Evolutionary conservation across 2,113 vertebrate genomes (phyloP), one percentile per base, ranked within the genome.

Genomic region (Pithys albifrons): DNA sequence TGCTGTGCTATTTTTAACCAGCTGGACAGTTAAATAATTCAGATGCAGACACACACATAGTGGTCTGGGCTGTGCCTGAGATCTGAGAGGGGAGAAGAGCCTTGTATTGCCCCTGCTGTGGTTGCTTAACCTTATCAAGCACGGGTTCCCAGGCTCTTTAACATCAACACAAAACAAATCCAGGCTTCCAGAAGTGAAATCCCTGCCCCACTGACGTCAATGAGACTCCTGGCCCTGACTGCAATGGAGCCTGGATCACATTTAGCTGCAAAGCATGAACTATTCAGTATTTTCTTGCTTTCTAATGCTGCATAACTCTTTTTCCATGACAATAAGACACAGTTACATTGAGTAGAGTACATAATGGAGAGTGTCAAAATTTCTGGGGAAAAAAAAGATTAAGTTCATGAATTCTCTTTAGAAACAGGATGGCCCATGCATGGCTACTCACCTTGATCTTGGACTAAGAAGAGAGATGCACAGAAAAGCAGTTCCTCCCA

Each of bases 1-100:
- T 96, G 95, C 39, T 83, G 76, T 48, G 83, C 93, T 96, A 96
- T 97, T 96, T 97, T 96, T 97, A 96, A 85, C 91, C 85, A 82
- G 82, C 85, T 75, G 96, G 95, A 86, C 82, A 77, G 92, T 90
- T 94, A 91, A 96, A 92, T 95, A 87, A 89, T 91, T 97, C 88
- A 94, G 88, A 75, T 9, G 8, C 80, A 87, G 65, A 90, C 91
- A 86, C 75, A 69, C 75, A 67, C 16, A 7, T 2, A 78, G 78
- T 19, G 92, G 85, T 88, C 79, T 58, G 89, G 52, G 83, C 88
- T 62, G 73, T 16, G 91, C 92, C 69, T 87, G 92, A 17, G 69
- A 75, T 93, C 65, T 54, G 93, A 84, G 41, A 86, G 64, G 39
- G 48, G 65, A 84, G 66, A 78, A 62, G 61, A 81, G 73, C 61